Evolutionary conservation across 2,888 invertebrate species (phyloP).

Genomic region (Ernsta delagoae): DNA sequence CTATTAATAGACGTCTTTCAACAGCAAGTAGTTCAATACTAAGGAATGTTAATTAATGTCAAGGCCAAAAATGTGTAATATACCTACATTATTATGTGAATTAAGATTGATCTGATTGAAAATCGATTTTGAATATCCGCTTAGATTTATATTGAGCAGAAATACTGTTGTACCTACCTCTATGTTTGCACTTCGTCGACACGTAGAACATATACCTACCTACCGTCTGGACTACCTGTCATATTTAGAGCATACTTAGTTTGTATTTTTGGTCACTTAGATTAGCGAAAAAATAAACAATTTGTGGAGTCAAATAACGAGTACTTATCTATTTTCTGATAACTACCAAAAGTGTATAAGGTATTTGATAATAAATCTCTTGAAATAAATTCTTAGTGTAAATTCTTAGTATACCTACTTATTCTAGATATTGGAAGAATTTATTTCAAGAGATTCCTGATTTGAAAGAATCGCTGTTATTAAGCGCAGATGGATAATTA

Average conservation of each 20-base stretch:
- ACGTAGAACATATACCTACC: neutral
- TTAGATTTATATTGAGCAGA: neutral
- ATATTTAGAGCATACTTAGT: neutral
- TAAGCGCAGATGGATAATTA: neutral
- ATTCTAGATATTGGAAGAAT: too few species aligned
- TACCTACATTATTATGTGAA: constrained; percentile 19
- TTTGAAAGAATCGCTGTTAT: neutral
- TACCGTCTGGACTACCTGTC: neutral
- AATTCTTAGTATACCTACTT: too few species aligned
- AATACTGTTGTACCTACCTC: neutral
- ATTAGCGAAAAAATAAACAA: too few species aligned
- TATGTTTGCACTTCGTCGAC: neutral
- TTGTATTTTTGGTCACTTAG: neutral
- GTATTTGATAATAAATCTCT: too few species aligned
- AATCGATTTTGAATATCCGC: constrained; percentile 14
- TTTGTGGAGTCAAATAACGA: too few species aligned
- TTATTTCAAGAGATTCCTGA: too few species aligned
- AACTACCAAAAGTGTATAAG: too few species aligned
- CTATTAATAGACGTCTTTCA: constrained; percentile 30
- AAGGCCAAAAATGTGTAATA: constrained; percentile 41
- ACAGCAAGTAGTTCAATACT: constrained; percentile 39
- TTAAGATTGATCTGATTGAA: constrained; percentile 6
- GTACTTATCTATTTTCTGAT: too few species aligned
- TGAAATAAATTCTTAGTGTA: too few species aligned
- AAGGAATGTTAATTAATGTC: constrained; percentile 44